These are phyloP conservation scores for Miltochrista miniata DNA, from an alignment of 2,888 invertebrate species.

Conservation along the genomic window DNA sequence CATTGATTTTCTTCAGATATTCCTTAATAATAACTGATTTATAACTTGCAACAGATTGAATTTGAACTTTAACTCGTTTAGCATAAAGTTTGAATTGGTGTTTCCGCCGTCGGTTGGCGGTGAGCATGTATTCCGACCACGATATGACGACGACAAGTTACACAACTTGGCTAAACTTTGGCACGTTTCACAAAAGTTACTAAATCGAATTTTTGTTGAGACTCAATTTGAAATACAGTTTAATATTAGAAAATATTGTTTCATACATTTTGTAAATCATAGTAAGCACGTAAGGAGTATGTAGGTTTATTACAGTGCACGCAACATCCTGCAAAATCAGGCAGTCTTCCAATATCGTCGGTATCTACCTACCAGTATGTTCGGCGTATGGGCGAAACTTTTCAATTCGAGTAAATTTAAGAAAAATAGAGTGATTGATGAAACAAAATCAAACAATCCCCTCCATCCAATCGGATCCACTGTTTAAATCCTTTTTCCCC, in stretches of 20 bases:
- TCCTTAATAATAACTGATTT: slow-evolving; percentile 23
- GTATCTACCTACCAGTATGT: too few species aligned
- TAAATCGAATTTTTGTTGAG: slow-evolving; percentile 55
- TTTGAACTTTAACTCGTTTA: slow-evolving; percentile 13
- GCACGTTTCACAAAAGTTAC: slow-evolving; percentile 52
- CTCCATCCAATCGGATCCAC: too few species aligned
- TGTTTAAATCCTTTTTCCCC: too few species aligned
- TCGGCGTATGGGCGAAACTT: too few species aligned
- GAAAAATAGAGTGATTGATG: too few species aligned
- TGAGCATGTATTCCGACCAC: slow-evolving; percentile 42
- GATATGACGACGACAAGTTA: slow-evolving; percentile 36
- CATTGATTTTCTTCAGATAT: slow-evolving; percentile 37
- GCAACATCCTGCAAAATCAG: too few species aligned
- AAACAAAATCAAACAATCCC: too few species aligned
- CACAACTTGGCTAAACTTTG: slow-evolving; percentile 47
- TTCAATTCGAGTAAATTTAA: too few species aligned
- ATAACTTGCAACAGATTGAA: slow-evolving; percentile 10
- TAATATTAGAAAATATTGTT: slow-evolving; percentile 50
- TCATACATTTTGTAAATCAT: slow-evolving; percentile 12
- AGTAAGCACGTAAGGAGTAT: too few species aligned
- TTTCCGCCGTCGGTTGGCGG: not conserved
- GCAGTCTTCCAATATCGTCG: too few species aligned
- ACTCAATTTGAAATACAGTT: slow-evolving; percentile 48
- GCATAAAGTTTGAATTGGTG: slow-evolving; percentile 22
- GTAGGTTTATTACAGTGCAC: too few species aligned